These are phyloP conservation scores for Pissodes strobi DNA, from an alignment of 1,140 invertebrate species.

Conservation along the genomic window DNA sequence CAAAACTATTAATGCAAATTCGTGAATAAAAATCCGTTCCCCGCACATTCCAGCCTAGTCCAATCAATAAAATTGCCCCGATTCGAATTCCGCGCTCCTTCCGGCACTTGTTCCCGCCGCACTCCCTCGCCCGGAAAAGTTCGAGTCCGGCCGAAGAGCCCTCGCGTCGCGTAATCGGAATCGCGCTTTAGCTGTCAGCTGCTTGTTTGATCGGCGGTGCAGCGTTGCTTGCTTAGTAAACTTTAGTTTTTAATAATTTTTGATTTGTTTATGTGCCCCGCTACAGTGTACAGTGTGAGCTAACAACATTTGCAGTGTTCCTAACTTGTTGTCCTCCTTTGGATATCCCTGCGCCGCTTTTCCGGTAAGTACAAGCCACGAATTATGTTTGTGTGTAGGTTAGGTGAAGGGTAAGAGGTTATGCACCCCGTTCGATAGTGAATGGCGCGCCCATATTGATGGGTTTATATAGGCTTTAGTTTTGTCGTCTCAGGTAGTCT, in stretches of 20 bases:
- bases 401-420: conserved; percentile 17
- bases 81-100: conserved; percentile 11
- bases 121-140: conserved; percentile 8
- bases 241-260: conserved; percentile 24
- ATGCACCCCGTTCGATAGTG: conserved; percentile 8
- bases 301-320: conserved; percentile 4
- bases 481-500: too few species aligned
- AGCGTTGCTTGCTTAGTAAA: conserved; percentile 23
- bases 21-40: too few species aligned
- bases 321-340: conserved; percentile 1
- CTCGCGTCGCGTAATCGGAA: not conserved
- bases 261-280: conserved; percentile 25
- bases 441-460: not conserved
- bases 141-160: not conserved
- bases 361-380: not conserved
- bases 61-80: not conserved
- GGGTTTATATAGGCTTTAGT: too few species aligned
- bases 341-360: conserved; percentile 3
- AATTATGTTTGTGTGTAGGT: conserved; percentile 4
- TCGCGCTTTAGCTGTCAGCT: conserved; percentile 17
- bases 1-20: too few species aligned
- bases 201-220: conserved; percentile 23
- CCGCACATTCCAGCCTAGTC: too few species aligned
- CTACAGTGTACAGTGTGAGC: conserved; percentile 12
- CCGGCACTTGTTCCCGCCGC: not conserved